Conservation (phyloP, 2,888 invertebrate genomes). For the Heliconius ismenius region DNA sequence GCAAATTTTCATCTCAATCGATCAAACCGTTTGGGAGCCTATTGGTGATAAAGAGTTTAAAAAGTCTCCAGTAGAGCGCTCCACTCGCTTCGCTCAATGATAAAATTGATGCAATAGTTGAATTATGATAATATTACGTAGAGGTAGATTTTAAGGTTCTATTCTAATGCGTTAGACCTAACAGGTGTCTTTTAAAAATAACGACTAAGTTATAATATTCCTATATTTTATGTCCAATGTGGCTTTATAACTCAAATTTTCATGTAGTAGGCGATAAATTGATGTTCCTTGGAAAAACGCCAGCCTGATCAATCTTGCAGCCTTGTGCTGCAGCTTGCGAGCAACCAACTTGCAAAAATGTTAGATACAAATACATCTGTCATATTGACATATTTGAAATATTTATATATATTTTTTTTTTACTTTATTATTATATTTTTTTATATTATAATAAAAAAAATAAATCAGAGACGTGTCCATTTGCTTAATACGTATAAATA, state of each 20-base stretch:
- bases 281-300: slow-evolving; percentile 30
- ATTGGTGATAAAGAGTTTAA: too few relatives aligned
- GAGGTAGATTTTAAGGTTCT: too few relatives aligned
- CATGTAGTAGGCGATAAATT: slow-evolving; percentile 31
- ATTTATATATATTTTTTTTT: not conserved
- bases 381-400: not conserved
- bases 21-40: too few relatives aligned
- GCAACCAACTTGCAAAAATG: slow-evolving; percentile 6
- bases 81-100: too few relatives aligned
- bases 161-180: not conserved
- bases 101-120: too few relatives aligned
- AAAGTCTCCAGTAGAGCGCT: too few relatives aligned
- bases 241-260: slow-evolving; percentile 28
- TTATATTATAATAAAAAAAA: too few relatives aligned
- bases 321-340: slow-evolving; percentile 15
- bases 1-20: too few relatives aligned
- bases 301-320: slow-evolving; percentile 31
- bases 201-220: not conserved
- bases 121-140: too few relatives aligned
- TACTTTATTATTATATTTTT: not conserved
- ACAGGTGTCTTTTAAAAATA: not conserved
- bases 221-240: not conserved
- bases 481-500: not conserved
- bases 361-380: not conserved
- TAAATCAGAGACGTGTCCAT: too few relatives aligned